These are phyloP conservation scores for Mirounga angustirostris DNA, from an alignment of 2,113 vertebrate species.

Conservation along the genomic window DNA sequence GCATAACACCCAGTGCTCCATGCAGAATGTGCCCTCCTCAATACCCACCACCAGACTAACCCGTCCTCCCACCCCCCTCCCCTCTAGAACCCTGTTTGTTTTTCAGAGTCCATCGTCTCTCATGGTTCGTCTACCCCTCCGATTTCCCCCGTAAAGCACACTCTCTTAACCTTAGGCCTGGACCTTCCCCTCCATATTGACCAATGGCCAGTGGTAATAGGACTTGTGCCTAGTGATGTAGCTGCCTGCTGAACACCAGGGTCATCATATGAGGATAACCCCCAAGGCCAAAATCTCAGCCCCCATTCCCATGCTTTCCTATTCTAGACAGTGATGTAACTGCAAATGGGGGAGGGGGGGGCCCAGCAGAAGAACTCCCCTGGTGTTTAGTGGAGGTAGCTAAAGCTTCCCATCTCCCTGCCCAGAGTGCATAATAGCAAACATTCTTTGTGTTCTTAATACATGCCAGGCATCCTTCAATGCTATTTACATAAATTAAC, in stretches of 20 bases:
- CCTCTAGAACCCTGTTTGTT: too few species aligned
- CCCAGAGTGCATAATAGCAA: background rate
- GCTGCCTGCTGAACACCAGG: background rate
- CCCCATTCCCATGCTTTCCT: background rate
- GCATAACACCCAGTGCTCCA: too few species aligned
- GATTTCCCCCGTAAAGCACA: background rate
- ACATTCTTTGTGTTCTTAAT: background rate
- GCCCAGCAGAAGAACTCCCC: background rate
- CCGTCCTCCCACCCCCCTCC: too few species aligned
- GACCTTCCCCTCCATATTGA: background rate
- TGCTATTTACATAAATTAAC: background rate
- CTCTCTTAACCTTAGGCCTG: background rate
- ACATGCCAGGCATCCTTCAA: background rate
- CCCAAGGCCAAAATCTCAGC: background rate
- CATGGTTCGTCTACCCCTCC: too few species aligned
- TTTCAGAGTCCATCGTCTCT: too few species aligned
- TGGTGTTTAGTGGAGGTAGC: background rate
- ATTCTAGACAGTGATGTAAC: background rate
- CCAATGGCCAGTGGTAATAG: background rate
- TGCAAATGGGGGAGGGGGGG: fast-evolving
- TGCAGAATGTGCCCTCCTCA: too few species aligned
- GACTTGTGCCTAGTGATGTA: background rate
- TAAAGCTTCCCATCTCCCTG: background rate
- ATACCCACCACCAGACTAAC: too few species aligned
- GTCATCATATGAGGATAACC: background rate